phyloP scores from a whole-genome alignment of 2,888 invertebrate species.

The Synergus itoensis region DNA sequence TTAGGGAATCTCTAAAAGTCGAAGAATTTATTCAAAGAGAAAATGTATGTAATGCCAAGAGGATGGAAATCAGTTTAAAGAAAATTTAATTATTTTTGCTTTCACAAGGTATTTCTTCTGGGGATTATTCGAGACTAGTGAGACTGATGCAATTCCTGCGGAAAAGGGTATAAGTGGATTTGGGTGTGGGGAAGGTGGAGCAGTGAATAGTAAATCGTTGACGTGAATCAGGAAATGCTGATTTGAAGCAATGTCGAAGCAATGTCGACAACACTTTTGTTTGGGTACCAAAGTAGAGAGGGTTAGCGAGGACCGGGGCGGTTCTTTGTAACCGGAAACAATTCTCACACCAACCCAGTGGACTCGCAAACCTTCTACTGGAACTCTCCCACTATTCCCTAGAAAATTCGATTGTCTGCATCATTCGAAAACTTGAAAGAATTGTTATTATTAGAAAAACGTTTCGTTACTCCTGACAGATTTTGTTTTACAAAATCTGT shows the following conservation, averaged over 20 bases:
- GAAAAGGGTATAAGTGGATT: neutral
- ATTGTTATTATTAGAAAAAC: neutral
- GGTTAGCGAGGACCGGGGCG: slow-evolving; percentile 8
- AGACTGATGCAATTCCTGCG: neutral
- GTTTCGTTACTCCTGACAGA: neutral
- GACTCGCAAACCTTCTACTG: slow-evolving; percentile 12
- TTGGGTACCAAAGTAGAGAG: slow-evolving; percentile 21
- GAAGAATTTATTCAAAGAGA: slow-evolving; percentile 22
- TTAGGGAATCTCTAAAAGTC: neutral
- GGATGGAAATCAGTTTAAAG: slow-evolving; percentile 26
- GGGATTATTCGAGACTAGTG: slow-evolving; percentile 28
- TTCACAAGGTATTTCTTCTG: slow-evolving; percentile 18
- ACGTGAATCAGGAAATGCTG: slow-evolving; percentile 39
- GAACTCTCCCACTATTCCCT: neutral
- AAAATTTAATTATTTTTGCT: slow-evolving; percentile 34
- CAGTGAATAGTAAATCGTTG: slow-evolving; percentile 28
- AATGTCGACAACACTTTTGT: slow-evolving; percentile 36
- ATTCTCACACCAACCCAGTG: neutral
- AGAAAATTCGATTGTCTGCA: slow-evolving; percentile 9
- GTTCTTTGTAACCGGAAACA: slow-evolving; percentile 40
- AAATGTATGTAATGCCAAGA: slow-evolving; percentile 16
- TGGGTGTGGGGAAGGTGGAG: neutral
- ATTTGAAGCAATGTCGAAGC: slow-evolving; percentile 28
- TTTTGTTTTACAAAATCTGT: neutral
- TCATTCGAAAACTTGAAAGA: neutral